Evolutionary conservation across 2,113 vertebrate species (phyloP), one percentile per base, ranked within the genome.

Genomic region (Lampris megalopsis): DNA sequence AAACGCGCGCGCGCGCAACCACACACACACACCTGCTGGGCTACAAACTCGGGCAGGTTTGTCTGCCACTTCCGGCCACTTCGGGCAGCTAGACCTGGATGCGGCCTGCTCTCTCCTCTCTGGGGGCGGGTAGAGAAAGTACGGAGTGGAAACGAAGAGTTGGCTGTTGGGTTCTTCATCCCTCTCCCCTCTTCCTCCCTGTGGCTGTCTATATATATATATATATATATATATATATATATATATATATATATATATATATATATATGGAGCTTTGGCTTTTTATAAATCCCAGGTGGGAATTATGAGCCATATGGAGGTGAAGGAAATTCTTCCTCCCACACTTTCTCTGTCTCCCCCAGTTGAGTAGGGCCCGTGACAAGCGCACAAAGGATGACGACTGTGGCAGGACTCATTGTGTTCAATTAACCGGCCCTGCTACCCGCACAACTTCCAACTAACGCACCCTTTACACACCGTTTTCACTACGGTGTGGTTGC

Each of bases 381-480:
- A 68, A 77, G 40, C 68, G 70, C 54, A 77, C 48, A 71, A 67
- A 80, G 63, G 24, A 58, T 68, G 80, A 80, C 79, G 81, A 82
- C 41, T 66, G 63, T 4, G 40, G 42, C 73, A 41, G 70, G 49
- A 84, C 41, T 59, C 66, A 48, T 5, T 9, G 36, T 54, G n/a
- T 54, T 60, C 56, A 64, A 70, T 73, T 50, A 59, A 35, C n/a
- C n/a, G 6, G 10, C 57, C 49, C 66, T 48, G 8, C 3, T n/a
- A 11, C 49, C 49, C 4, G 49, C 10, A 6, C 24, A 6, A 36
- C 6, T 43, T 4, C 40, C 50, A 79, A 64, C 45, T 68, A 53
- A 81, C 3, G 8, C 38, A 53, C 61, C 47, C 38, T 40, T 65
- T 42, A 71, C 4, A 10, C 13, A 10, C 1, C 45, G 35, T 59